phyloP scores from a whole-genome alignment of 1,140 invertebrate species.

The Tenebrio molitor region DNA sequence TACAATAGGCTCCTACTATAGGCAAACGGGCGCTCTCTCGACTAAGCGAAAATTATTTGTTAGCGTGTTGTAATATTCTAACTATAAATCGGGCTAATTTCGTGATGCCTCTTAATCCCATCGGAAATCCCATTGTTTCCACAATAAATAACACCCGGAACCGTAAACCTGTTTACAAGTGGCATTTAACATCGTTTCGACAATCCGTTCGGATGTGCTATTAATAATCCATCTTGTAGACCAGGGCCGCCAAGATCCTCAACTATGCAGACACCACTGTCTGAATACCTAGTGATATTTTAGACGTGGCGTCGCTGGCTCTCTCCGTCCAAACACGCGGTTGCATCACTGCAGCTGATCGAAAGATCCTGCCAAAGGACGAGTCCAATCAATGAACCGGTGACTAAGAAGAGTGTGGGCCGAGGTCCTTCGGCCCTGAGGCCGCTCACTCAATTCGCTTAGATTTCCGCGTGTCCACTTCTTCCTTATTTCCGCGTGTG shows the following conservation, averaged over 20 bases:
- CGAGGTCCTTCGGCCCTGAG: conserved; percentile 26
- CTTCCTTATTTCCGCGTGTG: conserved; percentile 5
- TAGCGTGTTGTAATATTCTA: no score
- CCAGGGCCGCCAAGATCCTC: conserved; percentile 3
- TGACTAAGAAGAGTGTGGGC: conserved; percentile 42
- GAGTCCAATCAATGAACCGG: conserved; percentile 52
- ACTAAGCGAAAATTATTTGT: no score
- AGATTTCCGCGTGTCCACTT: conserved; percentile 11
- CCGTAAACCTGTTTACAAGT: conserved; percentile 10
- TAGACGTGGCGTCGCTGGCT: conserved; percentile 16
- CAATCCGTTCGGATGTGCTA: conserved; percentile 4
- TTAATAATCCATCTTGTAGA: conserved; percentile 14
- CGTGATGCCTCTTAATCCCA: not conserved
- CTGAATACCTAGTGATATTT: conserved; percentile 25
- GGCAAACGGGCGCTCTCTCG: no score
- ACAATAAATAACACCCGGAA: conserved; percentile 12
- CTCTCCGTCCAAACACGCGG: conserved; percentile 32
- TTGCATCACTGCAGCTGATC: conserved; percentile 45
- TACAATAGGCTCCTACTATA: no score
- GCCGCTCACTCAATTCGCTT: not conserved
- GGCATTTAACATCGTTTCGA: conserved; percentile 27
- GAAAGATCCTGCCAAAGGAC: conserved; percentile 49
- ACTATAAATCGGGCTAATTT: conserved; percentile 8
- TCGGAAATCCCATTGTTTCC: conserved; percentile 8
- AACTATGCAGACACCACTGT: conserved; percentile 28